Conservation (phyloP, 2,113 vertebrate species). For the Hemicordylus capensis region DNA sequence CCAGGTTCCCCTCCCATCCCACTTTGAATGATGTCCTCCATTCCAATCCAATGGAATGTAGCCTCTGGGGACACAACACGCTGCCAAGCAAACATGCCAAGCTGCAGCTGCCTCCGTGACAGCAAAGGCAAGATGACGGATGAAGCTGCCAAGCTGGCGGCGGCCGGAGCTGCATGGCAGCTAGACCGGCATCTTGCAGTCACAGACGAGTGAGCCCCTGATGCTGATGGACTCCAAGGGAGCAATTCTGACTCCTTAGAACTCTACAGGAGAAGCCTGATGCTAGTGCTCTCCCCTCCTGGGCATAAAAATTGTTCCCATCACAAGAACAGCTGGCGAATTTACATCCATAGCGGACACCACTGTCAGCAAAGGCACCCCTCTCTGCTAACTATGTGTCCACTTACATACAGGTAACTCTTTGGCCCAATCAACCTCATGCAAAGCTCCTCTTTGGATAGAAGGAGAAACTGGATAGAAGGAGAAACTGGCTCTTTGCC, state of each 20-base stretch:
- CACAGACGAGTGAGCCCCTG: neutral
- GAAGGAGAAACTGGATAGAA: neutral
- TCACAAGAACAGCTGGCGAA: conserved; percentile 2
- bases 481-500: neutral
- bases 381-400: conserved; percentile 1
- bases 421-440: neutral
- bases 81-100: conserved; percentile 55
- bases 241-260: conserved; percentile 11
- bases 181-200: conserved; percentile 40
- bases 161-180: neutral
- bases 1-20: neutral
- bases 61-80: conserved; percentile 38
- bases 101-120: conserved; percentile 61
- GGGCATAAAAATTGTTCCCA: conserved; percentile 17
- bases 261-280: conserved; percentile 3
- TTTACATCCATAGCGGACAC: neutral
- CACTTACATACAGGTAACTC: neutral
- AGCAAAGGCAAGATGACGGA: conserved; percentile 54
- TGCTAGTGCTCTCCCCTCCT: neutral
- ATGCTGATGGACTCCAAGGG: conserved; percentile 37
- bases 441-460: neutral
- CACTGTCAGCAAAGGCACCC: neutral
- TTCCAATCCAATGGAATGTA: conserved; percentile 51
- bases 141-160: conserved; percentile 51
- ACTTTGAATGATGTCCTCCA: conserved; percentile 4